Evolutionary conservation across 92 coral and sea anemone species (phyloP), one percentile per base, ranked within the genome.

Genomic region (Epizoanthus scotinus): DNA sequence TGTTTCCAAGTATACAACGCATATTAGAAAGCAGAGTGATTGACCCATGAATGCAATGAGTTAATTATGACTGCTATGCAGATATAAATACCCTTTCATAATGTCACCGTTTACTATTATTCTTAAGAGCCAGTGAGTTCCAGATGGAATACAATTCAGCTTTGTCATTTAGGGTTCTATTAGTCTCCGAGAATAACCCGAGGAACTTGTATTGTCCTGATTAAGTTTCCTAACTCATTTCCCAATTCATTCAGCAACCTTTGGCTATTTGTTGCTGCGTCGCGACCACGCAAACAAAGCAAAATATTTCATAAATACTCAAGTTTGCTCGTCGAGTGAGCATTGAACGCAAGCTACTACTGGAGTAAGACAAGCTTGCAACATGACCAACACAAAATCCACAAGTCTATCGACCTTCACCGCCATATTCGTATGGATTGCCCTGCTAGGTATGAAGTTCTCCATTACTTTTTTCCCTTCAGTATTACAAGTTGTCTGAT

Each of bases 201-300:
- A 75, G 81, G 36, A 22, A 36, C 68, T 58, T 59, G 63, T 29
- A n/a, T 75, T 75, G 81, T 36, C 52, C 6, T 75, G 81, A 75
- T 75, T 59, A 20, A 75, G 81, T 59, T 75, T 58, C 81, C 81
- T 66, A 20, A 55, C 40, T 75, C 81, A 75, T 75, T 75, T 75
- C 81, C 81, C 81, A 58, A 58, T 75, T 75, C 67, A 75, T 59
- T 75, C 81, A 29, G 34, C 54, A 73, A 18, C 67, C 34, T 36
- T 75, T 75, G 24, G 66, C 81, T n/a, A 36, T 54, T 75, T 49
- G 24, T 68, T 67, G 81, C 68, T 34, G 14, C 22, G 6, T 3
- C 3, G 13, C 19, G 21, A 75, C 81, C 81, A 75, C 81, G 81
- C 81, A 75, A 75, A 75, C 81, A 75, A 59, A 44, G 14, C 52